These are phyloP conservation scores for Neopipo cinnamomea DNA, from an alignment of 2,113 vertebrate genomes.

Conservation along the genomic window DNA sequence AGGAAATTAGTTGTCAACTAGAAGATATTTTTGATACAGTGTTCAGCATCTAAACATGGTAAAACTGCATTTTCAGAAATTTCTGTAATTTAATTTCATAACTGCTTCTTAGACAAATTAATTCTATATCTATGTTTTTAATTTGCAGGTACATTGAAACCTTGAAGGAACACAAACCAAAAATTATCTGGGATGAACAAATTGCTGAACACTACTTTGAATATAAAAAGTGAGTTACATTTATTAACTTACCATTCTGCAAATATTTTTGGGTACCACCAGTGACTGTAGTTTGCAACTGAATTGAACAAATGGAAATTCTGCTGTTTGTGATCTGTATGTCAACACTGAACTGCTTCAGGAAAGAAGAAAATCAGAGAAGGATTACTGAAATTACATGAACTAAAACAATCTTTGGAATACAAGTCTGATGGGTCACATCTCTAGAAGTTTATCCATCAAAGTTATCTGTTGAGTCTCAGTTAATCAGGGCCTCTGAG, in stretches of 20 bases:
- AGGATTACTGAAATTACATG: background rate
- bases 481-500: background rate
- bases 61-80: background rate
- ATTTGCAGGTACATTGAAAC: constrained; percentile 86
- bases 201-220: constrained; percentile 89
- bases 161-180: constrained; percentile 88
- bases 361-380: background rate
- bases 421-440: background rate
- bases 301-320: background rate
- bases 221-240: constrained; percentile 85
- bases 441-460: background rate
- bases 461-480: background rate
- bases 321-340: background rate
- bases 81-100: background rate
- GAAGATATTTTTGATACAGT: background rate
- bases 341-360: background rate
- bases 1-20: background rate
- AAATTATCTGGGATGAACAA: constrained; percentile 87
- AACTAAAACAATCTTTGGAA: background rate
- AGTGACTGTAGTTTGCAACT: background rate
- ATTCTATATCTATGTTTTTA: background rate
- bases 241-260: background rate
- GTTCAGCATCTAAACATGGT: background rate
- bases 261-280: background rate
- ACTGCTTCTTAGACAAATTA: background rate